Conservation (phyloP, 2,797 vertebrate genomes). For the Diglossa cyanea region DNA sequence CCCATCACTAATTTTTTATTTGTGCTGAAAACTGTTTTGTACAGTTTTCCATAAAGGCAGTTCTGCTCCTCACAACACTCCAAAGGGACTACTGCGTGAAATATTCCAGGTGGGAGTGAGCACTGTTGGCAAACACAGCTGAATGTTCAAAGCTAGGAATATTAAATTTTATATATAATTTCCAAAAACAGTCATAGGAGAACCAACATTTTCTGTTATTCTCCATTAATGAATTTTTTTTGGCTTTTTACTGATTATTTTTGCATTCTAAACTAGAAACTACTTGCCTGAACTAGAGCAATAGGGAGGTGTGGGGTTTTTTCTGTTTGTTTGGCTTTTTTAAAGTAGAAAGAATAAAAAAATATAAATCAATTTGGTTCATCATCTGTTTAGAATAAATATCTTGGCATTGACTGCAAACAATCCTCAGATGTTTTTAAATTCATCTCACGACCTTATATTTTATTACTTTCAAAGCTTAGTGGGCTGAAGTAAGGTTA, state of each 20-base stretch:
- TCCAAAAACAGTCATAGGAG: background rate
- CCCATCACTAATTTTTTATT: background rate
- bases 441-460: background rate
- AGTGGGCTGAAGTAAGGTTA: background rate
- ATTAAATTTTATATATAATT: background rate
- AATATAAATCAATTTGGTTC: background rate
- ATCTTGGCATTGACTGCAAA: background rate
- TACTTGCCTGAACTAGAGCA: background rate
- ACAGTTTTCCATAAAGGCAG: background rate
- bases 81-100: background rate
- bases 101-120: background rate
- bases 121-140: background rate
- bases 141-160: background rate
- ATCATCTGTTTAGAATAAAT: slow-evolving; percentile 5
- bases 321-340: background rate
- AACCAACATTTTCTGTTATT: background rate
- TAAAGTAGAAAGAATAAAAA: background rate
- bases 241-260: background rate
- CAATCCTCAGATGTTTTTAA: background rate
- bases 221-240: background rate
- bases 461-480: background rate
- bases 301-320: background rate
- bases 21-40: background rate
- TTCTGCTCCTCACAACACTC: background rate
- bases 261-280: background rate